Conservation (phyloP, 2,797 vertebrate species). For the Hozukius guyotensis region DNA sequence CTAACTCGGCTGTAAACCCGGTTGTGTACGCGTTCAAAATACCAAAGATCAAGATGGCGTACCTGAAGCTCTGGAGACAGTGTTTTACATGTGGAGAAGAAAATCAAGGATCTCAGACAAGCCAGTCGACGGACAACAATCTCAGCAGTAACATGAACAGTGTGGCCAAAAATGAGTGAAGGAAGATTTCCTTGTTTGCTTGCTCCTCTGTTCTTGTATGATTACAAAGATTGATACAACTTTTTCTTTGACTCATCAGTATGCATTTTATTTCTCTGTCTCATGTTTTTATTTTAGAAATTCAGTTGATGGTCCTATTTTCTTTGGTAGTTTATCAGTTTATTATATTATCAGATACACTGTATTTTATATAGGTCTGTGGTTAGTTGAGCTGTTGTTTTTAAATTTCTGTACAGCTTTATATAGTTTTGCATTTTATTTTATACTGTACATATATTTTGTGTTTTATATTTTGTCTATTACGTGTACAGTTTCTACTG, state of each 20-base stretch:
- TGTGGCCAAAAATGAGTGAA: neutral
- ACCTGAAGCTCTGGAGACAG: slow-evolving; percentile 75
- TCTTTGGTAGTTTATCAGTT: neutral
- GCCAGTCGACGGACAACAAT: slow-evolving; percentile 57
- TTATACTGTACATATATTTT: neutral
- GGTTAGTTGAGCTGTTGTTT: neutral
- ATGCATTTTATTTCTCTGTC: too few species aligned
- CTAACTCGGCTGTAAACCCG: slow-evolving; percentile 91
- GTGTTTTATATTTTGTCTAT: neutral
- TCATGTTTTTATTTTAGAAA: too few species aligned
- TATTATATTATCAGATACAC: neutral
- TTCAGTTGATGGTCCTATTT: too few species aligned
- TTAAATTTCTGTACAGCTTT: neutral
- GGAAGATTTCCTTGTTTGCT: neutral
- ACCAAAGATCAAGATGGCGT: slow-evolving; percentile 85
- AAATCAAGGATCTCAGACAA: slow-evolving; percentile 39
- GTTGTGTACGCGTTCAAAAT: slow-evolving; percentile 90
- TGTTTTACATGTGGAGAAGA: slow-evolving; percentile 36
- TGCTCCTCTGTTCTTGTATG: too few species aligned
- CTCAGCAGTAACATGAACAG: slow-evolving; percentile 43
- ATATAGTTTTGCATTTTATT: neutral
- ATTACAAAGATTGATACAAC: too few species aligned
- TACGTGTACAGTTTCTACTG: neutral
- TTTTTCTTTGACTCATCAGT: too few species aligned
- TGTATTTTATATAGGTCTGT: neutral